A percentile compares a stretch with the other conserved stretches of the same genome.
Evolutionary conservation across 2,888 invertebrate genomes (phyloP).

Genomic region (Mimumesa dahlbomi): DNA sequence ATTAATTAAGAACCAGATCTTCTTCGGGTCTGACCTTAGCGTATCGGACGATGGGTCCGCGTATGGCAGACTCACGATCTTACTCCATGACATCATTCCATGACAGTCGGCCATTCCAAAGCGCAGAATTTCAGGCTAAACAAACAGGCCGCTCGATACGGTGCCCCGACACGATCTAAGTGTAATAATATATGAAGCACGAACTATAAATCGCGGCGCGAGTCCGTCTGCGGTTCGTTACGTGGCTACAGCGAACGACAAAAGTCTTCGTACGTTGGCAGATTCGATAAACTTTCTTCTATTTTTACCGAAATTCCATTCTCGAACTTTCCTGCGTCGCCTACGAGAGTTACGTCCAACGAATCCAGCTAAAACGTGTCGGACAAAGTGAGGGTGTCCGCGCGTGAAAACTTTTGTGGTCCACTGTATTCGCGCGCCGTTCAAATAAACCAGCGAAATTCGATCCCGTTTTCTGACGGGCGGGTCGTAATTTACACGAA

Average conservation of each 20-base stretch:
- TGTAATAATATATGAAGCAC: conserved; percentile 65
- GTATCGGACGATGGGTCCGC: no score
- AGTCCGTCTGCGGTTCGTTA: conserved; percentile 54
- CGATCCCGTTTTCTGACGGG: conserved; percentile 32
- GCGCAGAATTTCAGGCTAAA: conserved; percentile 76
- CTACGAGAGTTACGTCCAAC: no score
- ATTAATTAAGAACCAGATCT: no score
- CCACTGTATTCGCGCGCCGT: conserved; percentile 50
- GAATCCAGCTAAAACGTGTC: no score
- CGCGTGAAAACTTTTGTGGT: no score
- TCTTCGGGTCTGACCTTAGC: no score
- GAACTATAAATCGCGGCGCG: conserved; percentile 53
- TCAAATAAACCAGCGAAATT: conserved; percentile 68
- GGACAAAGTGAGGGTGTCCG: no score
- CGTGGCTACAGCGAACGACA: conserved; percentile 31
- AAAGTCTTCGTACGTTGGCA: no score
- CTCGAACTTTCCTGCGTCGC: no score
- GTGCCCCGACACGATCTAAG: conserved; percentile 68
- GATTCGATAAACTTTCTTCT: no score
- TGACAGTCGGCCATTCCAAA: conserved; percentile 76
- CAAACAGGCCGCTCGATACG: conserved; percentile 70
- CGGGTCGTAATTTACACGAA: background rate
- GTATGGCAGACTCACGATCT: conserved; percentile 38
- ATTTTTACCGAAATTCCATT: no score
- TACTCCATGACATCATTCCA: conserved; percentile 80